These are phyloP conservation scores for Taurulus bubalis DNA, from an alignment of 2,113 vertebrate species.

Conservation along the genomic window DNA sequence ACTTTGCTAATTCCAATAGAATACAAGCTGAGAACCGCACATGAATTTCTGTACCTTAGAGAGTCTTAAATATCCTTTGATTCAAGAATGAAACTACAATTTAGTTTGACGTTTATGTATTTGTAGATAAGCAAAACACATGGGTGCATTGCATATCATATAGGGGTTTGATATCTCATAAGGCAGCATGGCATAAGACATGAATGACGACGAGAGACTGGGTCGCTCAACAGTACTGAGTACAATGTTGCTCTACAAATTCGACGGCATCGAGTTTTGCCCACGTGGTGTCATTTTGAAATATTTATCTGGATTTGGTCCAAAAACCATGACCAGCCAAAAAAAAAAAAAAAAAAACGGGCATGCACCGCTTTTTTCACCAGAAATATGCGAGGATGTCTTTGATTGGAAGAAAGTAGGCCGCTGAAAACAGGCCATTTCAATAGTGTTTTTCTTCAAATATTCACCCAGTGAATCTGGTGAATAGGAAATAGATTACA, in stretches of 20 bases:
- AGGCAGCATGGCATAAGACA: conserved; percentile 83
- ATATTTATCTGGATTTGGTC: conserved; percentile 37
- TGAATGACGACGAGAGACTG: conserved; percentile 60
- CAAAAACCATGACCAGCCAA: conserved; percentile 11
- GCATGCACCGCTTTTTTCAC: background rate
- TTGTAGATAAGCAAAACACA: conserved; percentile 52
- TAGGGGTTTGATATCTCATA: conserved; percentile 66
- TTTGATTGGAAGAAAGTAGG: conserved; percentile 39
- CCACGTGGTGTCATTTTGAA: conserved; percentile 37
- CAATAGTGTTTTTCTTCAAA: conserved; percentile 52
- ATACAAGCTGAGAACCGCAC: conserved; percentile 28
- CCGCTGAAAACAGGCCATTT: conserved; percentile 64
- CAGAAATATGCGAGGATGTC: conserved; percentile 18
- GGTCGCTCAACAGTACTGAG: conserved; percentile 29
- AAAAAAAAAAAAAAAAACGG: background rate
- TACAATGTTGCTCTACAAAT: conserved; percentile 30
- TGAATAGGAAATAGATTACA: conserved; percentile 69
- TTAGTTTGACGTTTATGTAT: conserved; percentile 16
- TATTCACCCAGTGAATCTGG: conserved; percentile 51
- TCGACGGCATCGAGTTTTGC: conserved; percentile 31
- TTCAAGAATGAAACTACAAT: conserved; percentile 42
- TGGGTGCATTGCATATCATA: conserved; percentile 59
- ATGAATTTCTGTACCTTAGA: conserved; percentile 15
- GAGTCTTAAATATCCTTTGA: conserved; percentile 19
- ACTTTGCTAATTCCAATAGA: conserved; percentile 29